Conservation (phyloP, 1,140 invertebrate species). For the Tetragnatha versicolor region DNA sequence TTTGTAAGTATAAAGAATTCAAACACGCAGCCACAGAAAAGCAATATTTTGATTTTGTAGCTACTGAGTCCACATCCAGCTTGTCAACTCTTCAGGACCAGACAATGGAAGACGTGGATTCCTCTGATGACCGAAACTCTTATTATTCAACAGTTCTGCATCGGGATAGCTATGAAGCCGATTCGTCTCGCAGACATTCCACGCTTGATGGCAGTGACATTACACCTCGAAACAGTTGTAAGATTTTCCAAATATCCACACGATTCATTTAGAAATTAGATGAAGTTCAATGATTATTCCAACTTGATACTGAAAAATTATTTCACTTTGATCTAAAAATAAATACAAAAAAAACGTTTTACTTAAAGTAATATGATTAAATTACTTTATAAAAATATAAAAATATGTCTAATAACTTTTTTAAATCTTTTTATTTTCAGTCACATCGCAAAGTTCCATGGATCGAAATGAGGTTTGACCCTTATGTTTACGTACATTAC, state of each 20-base stretch:
- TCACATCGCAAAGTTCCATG: no score
- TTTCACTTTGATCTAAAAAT: no score
- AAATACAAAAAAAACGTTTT: no score
- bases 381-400: no score
- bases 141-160: constrained; percentile 4
- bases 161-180: neutral
- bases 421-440: no score
- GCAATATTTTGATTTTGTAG: neutral
- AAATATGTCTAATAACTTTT: no score
- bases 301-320: no score
- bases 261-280: no score
- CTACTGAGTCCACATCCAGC: constrained; percentile 15
- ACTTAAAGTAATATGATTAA: no score
- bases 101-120: neutral
- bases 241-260: neutral
- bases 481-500: no score
- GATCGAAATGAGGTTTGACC: no score
- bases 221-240: constrained; percentile 34
- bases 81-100: constrained; percentile 25
- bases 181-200: neutral
- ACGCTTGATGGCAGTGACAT: neutral
- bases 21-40: neutral
- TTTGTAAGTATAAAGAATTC: neutral
- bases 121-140: neutral
- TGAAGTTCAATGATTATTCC: no score